Evolutionary conservation across 2,888 invertebrate genomes (phyloP).

Genomic region (Metellina segmentata): DNA sequence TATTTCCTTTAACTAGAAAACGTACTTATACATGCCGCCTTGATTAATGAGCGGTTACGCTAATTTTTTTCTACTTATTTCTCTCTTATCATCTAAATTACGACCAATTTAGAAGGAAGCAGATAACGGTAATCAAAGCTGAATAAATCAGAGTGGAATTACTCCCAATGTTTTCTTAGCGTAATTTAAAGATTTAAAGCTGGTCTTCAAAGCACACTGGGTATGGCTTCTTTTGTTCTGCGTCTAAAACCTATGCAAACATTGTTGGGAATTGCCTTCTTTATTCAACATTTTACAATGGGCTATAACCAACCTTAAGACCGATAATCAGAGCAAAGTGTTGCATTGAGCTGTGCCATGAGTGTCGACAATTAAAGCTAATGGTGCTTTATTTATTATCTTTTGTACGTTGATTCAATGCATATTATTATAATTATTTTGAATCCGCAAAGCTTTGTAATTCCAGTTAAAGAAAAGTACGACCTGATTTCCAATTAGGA

Average conservation of each 20-base stretch:
- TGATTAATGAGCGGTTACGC: constrained; percentile 35
- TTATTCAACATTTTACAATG: not conserved
- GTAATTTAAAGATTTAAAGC: constrained; percentile 43
- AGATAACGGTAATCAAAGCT: constrained; percentile 36
- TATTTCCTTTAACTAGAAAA: constrained; percentile 1
- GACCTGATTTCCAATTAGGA: too few species aligned
- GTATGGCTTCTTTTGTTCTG: not conserved
- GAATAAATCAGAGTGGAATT: constrained; percentile 6
- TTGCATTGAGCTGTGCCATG: not conserved
- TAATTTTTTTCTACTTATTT: constrained; percentile 27
- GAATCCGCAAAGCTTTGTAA: too few species aligned
- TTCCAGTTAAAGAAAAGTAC: too few species aligned
- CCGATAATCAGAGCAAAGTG: not conserved
- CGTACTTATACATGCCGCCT: not conserved
- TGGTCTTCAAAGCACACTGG: not conserved
- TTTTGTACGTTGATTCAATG: not conserved
- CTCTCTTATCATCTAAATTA: constrained; percentile 48
- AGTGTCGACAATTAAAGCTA: not conserved
- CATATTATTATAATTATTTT: too few species aligned
- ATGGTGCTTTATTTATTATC: not conserved
- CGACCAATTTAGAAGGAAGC: constrained; percentile 24
- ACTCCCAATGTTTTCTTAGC: constrained; percentile 23
- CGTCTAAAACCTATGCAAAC: constrained; percentile 10
- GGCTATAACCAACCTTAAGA: not conserved
- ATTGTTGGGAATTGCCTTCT: constrained; percentile 7